These are phyloP conservation scores for Myripristis jacobus DNA, from an alignment of 2,797 vertebrate genomes.

Conservation along the genomic window DNA sequence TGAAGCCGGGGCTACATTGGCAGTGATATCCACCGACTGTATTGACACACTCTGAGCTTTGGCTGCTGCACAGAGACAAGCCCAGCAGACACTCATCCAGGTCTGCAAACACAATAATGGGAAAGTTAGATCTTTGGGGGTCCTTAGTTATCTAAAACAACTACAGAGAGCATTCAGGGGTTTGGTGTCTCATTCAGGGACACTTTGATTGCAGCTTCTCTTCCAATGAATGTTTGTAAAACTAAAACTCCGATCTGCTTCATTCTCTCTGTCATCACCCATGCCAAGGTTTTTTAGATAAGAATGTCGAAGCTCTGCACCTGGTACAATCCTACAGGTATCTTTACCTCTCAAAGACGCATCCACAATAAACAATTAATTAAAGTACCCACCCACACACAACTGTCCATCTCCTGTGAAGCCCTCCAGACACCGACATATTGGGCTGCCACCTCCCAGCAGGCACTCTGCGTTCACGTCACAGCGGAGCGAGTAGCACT, in stretches of 20 bases:
- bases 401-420: conserved; percentile 85
- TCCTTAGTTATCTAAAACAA: neutral
- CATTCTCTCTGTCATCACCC: neutral
- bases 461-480: conserved; percentile 84
- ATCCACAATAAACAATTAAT: neutral
- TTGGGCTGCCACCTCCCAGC: conserved; percentile 73
- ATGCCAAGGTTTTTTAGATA: neutral
- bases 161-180: neutral
- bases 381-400: conserved; percentile 86
- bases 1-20: conserved; percentile 79
- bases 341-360: no score
- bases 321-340: no score
- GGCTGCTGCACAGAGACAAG: conserved; percentile 61
- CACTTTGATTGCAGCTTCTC: neutral
- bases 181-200: neutral
- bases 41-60: conserved; percentile 74
- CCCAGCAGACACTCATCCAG: conserved; percentile 75
- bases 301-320: conserved; percentile 4
- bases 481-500: conserved; percentile 84
- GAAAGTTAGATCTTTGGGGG: neutral
- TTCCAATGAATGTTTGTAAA: neutral
- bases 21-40: conserved; percentile 82
- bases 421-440: conserved; percentile 87
- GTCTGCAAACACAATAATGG: conserved; percentile 62
- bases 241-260: neutral